Evolutionary conservation across 2,888 invertebrate genomes (phyloP).

Genomic region (Dryadula phaetusa): DNA sequence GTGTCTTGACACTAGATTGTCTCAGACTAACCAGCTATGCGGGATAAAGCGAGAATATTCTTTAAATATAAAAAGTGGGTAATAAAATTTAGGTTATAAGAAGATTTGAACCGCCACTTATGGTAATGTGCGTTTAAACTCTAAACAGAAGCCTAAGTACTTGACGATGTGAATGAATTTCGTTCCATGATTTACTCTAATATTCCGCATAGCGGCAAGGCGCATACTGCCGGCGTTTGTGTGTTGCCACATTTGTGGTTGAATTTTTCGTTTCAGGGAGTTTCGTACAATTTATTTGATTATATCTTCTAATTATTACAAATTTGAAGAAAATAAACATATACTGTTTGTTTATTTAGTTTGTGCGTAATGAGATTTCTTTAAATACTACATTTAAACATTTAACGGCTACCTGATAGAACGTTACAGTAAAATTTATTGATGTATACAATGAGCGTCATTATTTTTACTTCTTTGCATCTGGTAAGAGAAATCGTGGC

Average conservation of each 20-base stretch:
- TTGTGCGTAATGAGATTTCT: too few relatives aligned
- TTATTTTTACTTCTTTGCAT: too few relatives aligned
- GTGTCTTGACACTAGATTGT: neutral
- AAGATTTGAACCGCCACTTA: neutral
- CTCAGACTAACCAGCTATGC: neutral
- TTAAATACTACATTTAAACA: too few relatives aligned
- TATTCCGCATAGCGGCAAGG: slow-evolving; percentile 75
- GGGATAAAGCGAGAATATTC: too few relatives aligned
- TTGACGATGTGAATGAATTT: slow-evolving; percentile 20
- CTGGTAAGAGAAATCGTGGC: too few relatives aligned
- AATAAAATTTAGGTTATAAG: neutral
- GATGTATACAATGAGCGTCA: too few relatives aligned
- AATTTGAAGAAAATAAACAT: too few relatives aligned
- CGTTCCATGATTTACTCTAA: slow-evolving; percentile 37
- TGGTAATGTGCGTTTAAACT: too few relatives aligned
- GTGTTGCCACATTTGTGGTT: slow-evolving; percentile 55
- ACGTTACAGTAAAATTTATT: too few relatives aligned
- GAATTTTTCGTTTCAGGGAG: slow-evolving; percentile 38
- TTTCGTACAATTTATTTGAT: neutral
- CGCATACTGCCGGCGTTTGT: slow-evolving; percentile 60
- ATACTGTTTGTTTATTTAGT: too few relatives aligned
- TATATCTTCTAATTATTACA: neutral
- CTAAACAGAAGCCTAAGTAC: slow-evolving; percentile 6
- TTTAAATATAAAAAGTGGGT: too few relatives aligned
- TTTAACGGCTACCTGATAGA: too few relatives aligned